phyloP scores from a whole-genome alignment of 2,888 invertebrate genomes.

The Geophilus truncorum region DNA sequence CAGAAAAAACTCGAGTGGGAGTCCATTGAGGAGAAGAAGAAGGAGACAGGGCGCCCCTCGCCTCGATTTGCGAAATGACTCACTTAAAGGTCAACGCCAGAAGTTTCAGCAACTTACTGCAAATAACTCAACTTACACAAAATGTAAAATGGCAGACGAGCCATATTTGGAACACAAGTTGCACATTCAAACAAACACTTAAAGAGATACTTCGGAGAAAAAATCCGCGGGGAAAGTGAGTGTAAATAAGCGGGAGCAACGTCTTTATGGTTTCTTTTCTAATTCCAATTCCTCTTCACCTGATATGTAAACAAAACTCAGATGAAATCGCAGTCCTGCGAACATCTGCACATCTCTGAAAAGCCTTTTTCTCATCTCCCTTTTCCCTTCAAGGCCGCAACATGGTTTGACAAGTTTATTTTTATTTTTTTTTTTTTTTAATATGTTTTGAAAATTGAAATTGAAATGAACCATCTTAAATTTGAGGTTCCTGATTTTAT shows the following conservation, averaged over 20 bases:
- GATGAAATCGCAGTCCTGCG: background rate
- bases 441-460: too few species aligned
- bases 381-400: background rate
- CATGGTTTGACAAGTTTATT: background rate
- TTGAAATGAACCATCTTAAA: background rate
- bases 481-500: background rate
- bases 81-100: conserved; percentile 27
- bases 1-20: conserved; percentile 2
- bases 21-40: background rate
- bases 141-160: background rate
- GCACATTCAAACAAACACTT: conserved; percentile 11
- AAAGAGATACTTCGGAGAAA: background rate
- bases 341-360: background rate
- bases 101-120: conserved; percentile 24
- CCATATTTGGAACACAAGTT: conserved; percentile 27
- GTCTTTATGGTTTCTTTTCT: background rate
- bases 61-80: conserved; percentile 24
- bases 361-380: background rate
- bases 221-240: background rate
- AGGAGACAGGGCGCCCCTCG: conserved; percentile 10
- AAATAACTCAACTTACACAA: conserved; percentile 17
- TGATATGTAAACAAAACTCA: background rate
- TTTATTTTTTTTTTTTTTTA: background rate
- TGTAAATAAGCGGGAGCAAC: background rate
- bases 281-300: background rate